Evolutionary conservation across 2,888 invertebrate genomes (phyloP), one percentile per base, ranked within the genome.

Genomic region (Phortica okadai): DNA sequence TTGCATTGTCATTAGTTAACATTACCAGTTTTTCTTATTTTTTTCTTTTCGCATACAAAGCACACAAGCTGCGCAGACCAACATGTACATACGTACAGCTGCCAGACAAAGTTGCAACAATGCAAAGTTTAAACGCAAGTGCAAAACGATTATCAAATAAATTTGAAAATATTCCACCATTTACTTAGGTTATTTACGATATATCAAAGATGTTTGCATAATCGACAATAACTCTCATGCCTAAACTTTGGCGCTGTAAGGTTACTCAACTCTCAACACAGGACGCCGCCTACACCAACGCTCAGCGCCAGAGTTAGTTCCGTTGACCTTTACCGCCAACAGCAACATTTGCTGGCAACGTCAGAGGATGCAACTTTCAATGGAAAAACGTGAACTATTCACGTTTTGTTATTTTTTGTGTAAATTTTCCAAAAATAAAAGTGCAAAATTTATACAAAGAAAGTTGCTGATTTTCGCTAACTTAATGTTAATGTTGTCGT

Each of bases 121-220:
- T 54, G 54, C 16, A 66, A 66, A 41, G 33, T 4, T 11, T 25
- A 5, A 59, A 59, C n/a, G 66, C 25, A 72, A 72, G 70, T 33
- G 70, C 21, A 56, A 56, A 54, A n/a, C 33, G 54, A 72, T 72
- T 56, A 72, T 72, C 54, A 25, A 72, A 72, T 72, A 72, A 54
- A 72, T 72, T 72, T 33, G 21, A 16, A 54, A 72, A 72, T 72
- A 44, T 41, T 56, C 21, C n/a, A 62, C 50, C 70, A 56, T 69
- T 70, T 50, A 67, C 73, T 77, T 75, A 81, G 72, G 77, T 75
- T 80, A 80, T 79, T 62, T 73, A 79, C 75, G 62, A 73, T 42
- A 14, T 73, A 67, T 56, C 33, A 33, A 33, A 33, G 33, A 69
- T 6, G 76, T 11, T 33, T 59, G 8, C 78, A 79, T 81, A 79